phyloP scores from a whole-genome alignment of 2,888 invertebrate species.

The Scaptomyza reducta region DNA sequence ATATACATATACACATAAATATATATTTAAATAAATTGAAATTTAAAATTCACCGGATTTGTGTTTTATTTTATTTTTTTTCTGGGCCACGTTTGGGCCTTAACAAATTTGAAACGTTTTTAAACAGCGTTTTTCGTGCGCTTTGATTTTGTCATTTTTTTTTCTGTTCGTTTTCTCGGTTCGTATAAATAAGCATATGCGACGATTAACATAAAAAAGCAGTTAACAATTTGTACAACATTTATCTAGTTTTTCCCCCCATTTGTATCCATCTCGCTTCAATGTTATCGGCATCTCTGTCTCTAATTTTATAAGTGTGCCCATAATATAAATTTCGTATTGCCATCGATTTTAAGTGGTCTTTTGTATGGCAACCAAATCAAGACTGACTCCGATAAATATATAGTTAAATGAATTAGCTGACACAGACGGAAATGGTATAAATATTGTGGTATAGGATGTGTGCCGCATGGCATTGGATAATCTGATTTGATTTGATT shows the following conservation, averaged over 20 bases:
- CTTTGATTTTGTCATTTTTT: conserved; percentile 22
- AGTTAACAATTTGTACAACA: conserved; percentile 80
- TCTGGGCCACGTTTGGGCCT: conserved; percentile 28
- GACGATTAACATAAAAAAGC: conserved; percentile 76
- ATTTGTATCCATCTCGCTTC: background rate
- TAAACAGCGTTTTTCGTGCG: too few relatives aligned
- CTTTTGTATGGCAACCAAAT: conserved; percentile 61
- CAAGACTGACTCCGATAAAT: conserved; percentile 38
- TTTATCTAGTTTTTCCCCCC: conserved; percentile 71
- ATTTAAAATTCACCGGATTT: conserved; percentile 41
- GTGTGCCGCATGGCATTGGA: conserved; percentile 34
- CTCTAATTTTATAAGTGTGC: conserved; percentile 42
- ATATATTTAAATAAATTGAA: conserved; percentile 33
- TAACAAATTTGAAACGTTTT: too few relatives aligned
- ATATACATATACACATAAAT: background rate
- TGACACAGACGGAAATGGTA: conserved; percentile 8
- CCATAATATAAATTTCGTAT: conserved; percentile 38
- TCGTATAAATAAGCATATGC: conserved; percentile 55
- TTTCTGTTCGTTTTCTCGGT: too few relatives aligned
- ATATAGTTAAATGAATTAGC: conserved; percentile 3
- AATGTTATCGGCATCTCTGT: background rate
- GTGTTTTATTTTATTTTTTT: too few relatives aligned
- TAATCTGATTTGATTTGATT: background rate
- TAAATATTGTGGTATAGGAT: conserved; percentile 40
- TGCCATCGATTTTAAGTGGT: conserved; percentile 67